Conservation (phyloP, 1,140 invertebrate species). For the Pissodes strobi region DNA sequence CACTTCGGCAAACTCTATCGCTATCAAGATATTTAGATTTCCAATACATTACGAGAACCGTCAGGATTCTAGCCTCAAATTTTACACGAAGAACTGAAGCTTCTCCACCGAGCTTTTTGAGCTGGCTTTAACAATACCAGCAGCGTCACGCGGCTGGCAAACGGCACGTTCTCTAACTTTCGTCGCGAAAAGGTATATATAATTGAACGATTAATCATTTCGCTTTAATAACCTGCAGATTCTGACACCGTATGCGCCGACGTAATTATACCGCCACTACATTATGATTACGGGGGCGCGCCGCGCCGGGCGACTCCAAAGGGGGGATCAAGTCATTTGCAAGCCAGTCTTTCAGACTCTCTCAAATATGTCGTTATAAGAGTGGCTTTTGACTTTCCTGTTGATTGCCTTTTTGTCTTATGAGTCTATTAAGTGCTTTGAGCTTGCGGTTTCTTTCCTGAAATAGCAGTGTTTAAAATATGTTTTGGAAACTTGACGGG, state of each 20-base stretch:
- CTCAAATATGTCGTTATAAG: slow-evolving; percentile 10
- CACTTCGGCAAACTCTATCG: background rate
- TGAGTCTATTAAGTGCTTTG: slow-evolving; percentile 6
- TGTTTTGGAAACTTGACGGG: no score
- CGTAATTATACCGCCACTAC: slow-evolving; percentile 26
- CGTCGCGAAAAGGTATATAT: slow-evolving; percentile 12
- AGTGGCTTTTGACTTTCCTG: slow-evolving; percentile 17
- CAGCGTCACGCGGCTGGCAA: background rate
- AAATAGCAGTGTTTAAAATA: no score
- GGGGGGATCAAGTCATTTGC: slow-evolving; percentile 32
- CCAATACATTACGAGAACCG: background rate
- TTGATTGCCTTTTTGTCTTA: slow-evolving; percentile 16
- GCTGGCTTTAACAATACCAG: no score
- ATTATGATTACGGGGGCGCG: slow-evolving; percentile 19
- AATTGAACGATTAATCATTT: slow-evolving; percentile 32
- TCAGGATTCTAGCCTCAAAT: background rate
- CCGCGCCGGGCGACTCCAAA: slow-evolving; percentile 14
- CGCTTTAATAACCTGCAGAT: slow-evolving; percentile 30
- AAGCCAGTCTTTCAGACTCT: background rate
- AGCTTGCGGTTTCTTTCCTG: no score
- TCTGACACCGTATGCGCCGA: slow-evolving; percentile 25
- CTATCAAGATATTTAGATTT: slow-evolving; percentile 6
- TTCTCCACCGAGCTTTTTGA: no score
- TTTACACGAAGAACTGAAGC: no score
- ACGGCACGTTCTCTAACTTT: slow-evolving; percentile 4